Evolutionary conservation across 1,140 invertebrate genomes (phyloP).

Genomic region (Lordiphosa mommai): DNA sequence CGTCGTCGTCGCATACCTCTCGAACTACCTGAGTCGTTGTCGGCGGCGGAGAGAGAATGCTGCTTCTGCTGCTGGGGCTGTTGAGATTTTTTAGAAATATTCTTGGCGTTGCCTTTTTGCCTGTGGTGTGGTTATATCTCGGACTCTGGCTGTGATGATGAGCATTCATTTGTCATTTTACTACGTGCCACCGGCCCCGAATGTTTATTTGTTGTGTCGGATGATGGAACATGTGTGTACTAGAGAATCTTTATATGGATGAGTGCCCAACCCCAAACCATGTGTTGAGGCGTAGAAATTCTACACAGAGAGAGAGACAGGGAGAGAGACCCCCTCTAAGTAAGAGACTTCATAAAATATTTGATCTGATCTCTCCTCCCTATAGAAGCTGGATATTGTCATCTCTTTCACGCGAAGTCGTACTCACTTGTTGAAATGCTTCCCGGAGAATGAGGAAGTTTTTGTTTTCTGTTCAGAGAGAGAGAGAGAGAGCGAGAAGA

Average conservation of each 20-base stretch:
- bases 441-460: conserved; percentile 76
- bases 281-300: conserved; percentile 69
- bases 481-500: conserved; percentile 41
- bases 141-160: conserved; percentile 38
- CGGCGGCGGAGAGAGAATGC: neutral
- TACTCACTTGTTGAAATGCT: conserved; percentile 75
- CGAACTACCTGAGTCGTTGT: conserved; percentile 64
- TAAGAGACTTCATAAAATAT: conserved; percentile 68
- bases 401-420: conserved; percentile 28
- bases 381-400: conserved; percentile 31
- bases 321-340: conserved; percentile 74
- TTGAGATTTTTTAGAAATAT: conserved; percentile 70
- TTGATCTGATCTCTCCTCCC: conserved; percentile 24
- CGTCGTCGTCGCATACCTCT: conserved; percentile 74
- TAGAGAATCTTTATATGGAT: conserved; percentile 51
- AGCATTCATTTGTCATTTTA: conserved; percentile 77
- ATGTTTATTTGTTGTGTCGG: conserved; percentile 67
- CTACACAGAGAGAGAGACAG: conserved; percentile 44
- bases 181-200: conserved; percentile 73
- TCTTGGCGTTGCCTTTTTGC: conserved; percentile 41
- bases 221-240: conserved; percentile 65
- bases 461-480: conserved; percentile 25
- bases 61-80: conserved; percentile 31
- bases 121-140: conserved; percentile 16
- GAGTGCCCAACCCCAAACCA: conserved; percentile 57